phyloP scores from a whole-genome alignment of 1,140 invertebrate genomes.

The Capitella teleta region DNA sequence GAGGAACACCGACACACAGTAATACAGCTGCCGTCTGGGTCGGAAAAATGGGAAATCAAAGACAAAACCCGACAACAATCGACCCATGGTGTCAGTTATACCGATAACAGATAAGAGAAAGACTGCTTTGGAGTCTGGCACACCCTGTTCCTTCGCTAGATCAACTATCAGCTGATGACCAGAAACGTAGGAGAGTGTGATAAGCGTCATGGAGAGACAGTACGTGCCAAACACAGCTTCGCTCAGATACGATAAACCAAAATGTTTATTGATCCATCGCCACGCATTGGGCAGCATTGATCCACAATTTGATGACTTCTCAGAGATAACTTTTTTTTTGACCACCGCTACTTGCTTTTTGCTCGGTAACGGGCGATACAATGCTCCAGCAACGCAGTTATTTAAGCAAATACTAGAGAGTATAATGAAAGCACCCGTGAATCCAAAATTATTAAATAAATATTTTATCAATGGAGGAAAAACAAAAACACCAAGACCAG shows the following conservation, averaged over 20 bases:
- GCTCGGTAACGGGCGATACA: background rate
- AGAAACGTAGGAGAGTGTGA: no score
- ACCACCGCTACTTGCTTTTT: no score
- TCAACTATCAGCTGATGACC: background rate
- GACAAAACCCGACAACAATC: constrained; percentile 2
- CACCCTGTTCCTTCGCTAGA: background rate
- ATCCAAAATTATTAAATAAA: constrained; percentile 5
- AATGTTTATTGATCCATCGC: no score
- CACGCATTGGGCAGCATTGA: no score
- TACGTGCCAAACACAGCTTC: no score
- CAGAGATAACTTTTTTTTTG: no score
- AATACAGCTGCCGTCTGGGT: no score
- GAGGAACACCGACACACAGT: no score
- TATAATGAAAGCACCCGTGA: background rate
- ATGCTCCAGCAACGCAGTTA: background rate
- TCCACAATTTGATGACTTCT: no score
- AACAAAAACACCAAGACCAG: constrained; percentile 65
- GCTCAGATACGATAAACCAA: no score
- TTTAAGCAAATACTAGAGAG: background rate
- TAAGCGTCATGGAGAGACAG: no score
- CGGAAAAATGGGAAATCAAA: background rate
- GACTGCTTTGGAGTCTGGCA: background rate
- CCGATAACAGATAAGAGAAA: constrained; percentile 3
- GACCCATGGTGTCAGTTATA: constrained; percentile 2
- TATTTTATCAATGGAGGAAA: constrained; percentile 59